These are phyloP conservation scores for Cromileptes altivelis DNA, from an alignment of 2,113 vertebrate genomes.

Conservation along the genomic window DNA sequence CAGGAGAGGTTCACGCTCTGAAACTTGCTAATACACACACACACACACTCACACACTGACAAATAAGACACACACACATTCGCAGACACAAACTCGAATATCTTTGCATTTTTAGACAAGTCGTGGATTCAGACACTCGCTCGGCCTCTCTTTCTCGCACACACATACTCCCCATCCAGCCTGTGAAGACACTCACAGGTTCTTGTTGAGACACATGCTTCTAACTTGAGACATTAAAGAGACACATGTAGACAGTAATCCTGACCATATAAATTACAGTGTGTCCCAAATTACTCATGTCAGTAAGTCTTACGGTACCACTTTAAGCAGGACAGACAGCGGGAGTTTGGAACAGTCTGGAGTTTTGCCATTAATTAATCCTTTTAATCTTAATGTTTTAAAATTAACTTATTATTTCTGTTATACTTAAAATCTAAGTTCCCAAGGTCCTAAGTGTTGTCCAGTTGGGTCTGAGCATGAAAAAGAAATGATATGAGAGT, in stretches of 20 bases:
- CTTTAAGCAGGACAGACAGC: neutral
- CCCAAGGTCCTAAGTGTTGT: neutral
- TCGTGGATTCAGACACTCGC: constrained; percentile 11
- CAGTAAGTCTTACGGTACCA: neutral
- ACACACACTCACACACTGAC: constrained; percentile 3
- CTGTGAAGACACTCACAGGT: neutral
- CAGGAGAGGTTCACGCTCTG: constrained; percentile 58
- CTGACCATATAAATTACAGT: constrained; percentile 12
- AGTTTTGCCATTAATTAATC: neutral
- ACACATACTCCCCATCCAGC: constrained; percentile 23
- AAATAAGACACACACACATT: constrained; percentile 3
- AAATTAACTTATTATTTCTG: neutral
- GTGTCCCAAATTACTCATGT: constrained; percentile 10
- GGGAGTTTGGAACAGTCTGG: neutral
- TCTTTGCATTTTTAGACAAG: constrained; percentile 27
- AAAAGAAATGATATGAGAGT: neutral
- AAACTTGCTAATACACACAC: constrained; percentile 34
- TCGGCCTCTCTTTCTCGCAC: constrained; percentile 4
- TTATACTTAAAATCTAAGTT: neutral
- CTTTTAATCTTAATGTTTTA: neutral
- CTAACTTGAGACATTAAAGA: constrained; percentile 41
- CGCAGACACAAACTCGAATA: constrained; percentile 33
- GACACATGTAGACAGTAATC: constrained; percentile 37
- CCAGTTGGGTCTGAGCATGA: neutral
- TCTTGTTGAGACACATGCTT: constrained; percentile 35